A percentile compares a stretch with the other conserved stretches of the same genome.
These are phyloP conservation scores for Crocallis elinguaria DNA, from an alignment of 2,888 invertebrate species.

Conservation along the genomic window DNA sequence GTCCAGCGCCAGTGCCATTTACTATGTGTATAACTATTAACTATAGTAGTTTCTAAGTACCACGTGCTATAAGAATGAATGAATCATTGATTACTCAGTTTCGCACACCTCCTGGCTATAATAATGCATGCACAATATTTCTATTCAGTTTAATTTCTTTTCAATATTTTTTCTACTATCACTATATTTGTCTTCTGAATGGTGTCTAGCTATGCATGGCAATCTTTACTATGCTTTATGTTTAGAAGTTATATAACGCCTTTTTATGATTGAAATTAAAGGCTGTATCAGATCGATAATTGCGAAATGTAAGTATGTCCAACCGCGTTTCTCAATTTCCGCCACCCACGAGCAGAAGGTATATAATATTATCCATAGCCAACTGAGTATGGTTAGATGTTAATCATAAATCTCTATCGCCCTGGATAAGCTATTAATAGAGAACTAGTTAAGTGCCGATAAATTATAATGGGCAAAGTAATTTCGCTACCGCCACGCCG, in stretches of 20 bases:
- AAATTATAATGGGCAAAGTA: slow-evolving; percentile 27
- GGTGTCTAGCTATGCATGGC: too few relatives aligned
- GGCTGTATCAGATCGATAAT: slow-evolving; percentile 57
- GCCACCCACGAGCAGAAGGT: slow-evolving; percentile 57
- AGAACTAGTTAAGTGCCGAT: slow-evolving; percentile 28
- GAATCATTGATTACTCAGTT: slow-evolving; percentile 51
- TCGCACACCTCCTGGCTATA: slow-evolving; percentile 18
- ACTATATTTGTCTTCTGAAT: too few relatives aligned
- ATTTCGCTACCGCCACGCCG: slow-evolving; percentile 18
- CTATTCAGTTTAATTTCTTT: background rate
- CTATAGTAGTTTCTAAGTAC: slow-evolving; percentile 24
- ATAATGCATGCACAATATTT: background rate
- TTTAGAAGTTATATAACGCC: too few relatives aligned
- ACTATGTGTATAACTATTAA: background rate
- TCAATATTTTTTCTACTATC: too few relatives aligned
- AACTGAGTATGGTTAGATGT: slow-evolving; percentile 19
- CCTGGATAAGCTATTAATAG: slow-evolving; percentile 20
- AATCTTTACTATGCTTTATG: too few relatives aligned
- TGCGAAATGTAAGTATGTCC: slow-evolving; percentile 54
- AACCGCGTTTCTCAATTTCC: slow-evolving; percentile 59
- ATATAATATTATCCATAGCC: slow-evolving; percentile 33
- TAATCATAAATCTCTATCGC: slow-evolving; percentile 12
- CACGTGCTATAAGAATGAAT: slow-evolving; percentile 49
- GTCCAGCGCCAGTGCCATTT: background rate
- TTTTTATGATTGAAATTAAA: slow-evolving; percentile 25